Conservation (phyloP, 2,113 vertebrate genomes). For the Seriola dumerili region DNA sequence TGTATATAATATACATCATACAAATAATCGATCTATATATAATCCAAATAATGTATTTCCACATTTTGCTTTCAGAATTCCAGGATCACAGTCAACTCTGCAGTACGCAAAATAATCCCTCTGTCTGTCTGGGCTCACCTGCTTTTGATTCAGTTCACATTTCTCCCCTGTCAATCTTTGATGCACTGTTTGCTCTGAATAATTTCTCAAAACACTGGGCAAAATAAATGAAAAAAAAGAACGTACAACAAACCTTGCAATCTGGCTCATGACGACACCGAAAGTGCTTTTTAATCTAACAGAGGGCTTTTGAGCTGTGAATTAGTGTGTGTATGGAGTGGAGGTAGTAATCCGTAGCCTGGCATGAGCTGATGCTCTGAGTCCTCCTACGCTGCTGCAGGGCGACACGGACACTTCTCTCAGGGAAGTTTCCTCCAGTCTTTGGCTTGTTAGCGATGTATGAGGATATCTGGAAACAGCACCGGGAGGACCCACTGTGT, state of each 20-base stretch:
- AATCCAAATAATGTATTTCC: neutral
- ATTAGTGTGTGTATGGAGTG: slow-evolving; percentile 64
- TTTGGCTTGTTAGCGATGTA: slow-evolving; percentile 27
- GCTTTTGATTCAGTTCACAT: slow-evolving; percentile 58
- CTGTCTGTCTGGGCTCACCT: slow-evolving; percentile 26
- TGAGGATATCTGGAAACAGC: slow-evolving; percentile 35
- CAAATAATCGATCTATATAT: neutral
- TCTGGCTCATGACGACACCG: slow-evolving; percentile 61
- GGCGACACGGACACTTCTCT: slow-evolving; percentile 43
- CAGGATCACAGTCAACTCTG: neutral
- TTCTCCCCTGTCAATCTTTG: slow-evolving; percentile 47
- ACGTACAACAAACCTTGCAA: slow-evolving; percentile 34
- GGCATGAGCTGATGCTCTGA: slow-evolving; percentile 60
- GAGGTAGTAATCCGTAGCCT: slow-evolving; percentile 76
- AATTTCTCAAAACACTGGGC: slow-evolving; percentile 53
- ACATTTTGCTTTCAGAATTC: slow-evolving; percentile 4
- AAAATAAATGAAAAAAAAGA: slow-evolving; percentile 1
- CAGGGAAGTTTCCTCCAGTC: slow-evolving; percentile 32
- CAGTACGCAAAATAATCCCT: slow-evolving; percentile 24
- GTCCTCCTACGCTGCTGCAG: slow-evolving; percentile 65
- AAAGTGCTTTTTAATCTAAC: slow-evolving; percentile 79
- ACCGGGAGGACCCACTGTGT: slow-evolving; percentile 14
- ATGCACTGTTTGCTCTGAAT: slow-evolving; percentile 47
- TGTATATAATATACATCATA: too few relatives aligned
- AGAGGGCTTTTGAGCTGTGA: slow-evolving; percentile 74